These are phyloP conservation scores for Blastobasis adustella DNA, from an alignment of 2,888 invertebrate genomes.

Conservation along the genomic window DNA sequence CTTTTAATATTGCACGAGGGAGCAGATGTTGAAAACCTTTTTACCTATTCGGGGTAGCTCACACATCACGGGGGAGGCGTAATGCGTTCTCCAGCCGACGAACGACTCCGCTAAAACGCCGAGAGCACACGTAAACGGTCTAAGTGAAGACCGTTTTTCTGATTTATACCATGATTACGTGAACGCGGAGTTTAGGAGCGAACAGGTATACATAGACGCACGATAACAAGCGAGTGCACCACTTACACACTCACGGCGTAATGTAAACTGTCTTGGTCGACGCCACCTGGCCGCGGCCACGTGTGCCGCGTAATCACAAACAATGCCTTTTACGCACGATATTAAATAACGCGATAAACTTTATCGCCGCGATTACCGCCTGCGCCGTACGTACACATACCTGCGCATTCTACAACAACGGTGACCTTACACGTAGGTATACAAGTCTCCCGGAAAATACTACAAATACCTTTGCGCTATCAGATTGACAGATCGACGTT, in stretches of 20 bases:
- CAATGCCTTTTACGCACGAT: conserved; percentile 1
- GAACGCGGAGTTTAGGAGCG: conserved; percentile 1
- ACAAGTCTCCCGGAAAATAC: background rate
- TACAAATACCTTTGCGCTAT: background rate
- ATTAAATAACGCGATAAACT: background rate
- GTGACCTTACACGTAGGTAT: background rate
- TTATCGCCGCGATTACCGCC: background rate
- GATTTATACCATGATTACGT: conserved; percentile 21
- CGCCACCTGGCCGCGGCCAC: background rate
- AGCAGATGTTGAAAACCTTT: conserved; percentile 60
- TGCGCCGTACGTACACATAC: background rate
- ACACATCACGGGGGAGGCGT: conserved; percentile 37
- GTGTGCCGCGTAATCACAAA: background rate
- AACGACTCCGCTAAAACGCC: conserved; percentile 30
- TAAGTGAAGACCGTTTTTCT: conserved; percentile 31
- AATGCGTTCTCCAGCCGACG: conserved; percentile 29
- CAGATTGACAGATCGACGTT: background rate
- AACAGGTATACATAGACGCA: background rate
- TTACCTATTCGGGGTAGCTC: conserved; percentile 41
- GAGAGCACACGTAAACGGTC: conserved; percentile 36
- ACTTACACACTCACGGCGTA: too few species aligned
- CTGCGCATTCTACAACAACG: background rate
- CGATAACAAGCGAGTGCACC: too few species aligned
- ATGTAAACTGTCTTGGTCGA: too few species aligned
- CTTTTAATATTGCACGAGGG: conserved; percentile 60